These are phyloP conservation scores for Telmatochromis sp. DNA, from an alignment of 2,113 vertebrate species.

Conservation along the genomic window DNA sequence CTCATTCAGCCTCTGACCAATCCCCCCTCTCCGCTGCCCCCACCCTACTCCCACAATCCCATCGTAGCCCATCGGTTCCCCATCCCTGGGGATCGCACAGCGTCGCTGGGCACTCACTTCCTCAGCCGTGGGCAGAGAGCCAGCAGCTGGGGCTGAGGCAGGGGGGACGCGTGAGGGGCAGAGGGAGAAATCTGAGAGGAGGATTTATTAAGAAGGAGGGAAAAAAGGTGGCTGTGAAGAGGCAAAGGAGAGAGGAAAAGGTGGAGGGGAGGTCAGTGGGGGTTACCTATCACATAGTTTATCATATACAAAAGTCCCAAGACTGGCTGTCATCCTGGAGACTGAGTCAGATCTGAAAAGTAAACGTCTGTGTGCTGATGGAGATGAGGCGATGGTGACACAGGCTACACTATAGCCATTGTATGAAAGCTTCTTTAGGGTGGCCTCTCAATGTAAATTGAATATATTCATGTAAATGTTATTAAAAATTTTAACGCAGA, in stretches of 20 bases:
- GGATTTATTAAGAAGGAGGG: conserved; percentile 23
- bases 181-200: conserved; percentile 45
- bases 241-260: neutral
- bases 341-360: conserved; percentile 26
- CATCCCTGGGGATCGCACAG: conserved; percentile 30
- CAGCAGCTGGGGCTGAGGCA: conserved; percentile 20
- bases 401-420: conserved; percentile 34
- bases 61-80: neutral
- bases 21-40: neutral
- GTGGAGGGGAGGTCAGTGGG: neutral
- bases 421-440: neutral
- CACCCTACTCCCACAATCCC: neutral
- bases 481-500: neutral
- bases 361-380: conserved; percentile 48
- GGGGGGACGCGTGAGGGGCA: neutral
- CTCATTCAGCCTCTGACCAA: conserved; percentile 42
- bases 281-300: conserved; percentile 59
- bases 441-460: conserved; percentile 14
- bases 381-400: conserved; percentile 55
- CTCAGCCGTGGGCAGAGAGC: conserved; percentile 27
- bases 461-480: neutral
- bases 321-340: conserved; percentile 40
- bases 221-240: conserved; percentile 15
- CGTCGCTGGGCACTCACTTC: conserved; percentile 37
- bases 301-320: conserved; percentile 61